Evolutionary conservation across 2,113 vertebrate genomes (phyloP).

Genomic region (Emydura subglobosa): DNA sequence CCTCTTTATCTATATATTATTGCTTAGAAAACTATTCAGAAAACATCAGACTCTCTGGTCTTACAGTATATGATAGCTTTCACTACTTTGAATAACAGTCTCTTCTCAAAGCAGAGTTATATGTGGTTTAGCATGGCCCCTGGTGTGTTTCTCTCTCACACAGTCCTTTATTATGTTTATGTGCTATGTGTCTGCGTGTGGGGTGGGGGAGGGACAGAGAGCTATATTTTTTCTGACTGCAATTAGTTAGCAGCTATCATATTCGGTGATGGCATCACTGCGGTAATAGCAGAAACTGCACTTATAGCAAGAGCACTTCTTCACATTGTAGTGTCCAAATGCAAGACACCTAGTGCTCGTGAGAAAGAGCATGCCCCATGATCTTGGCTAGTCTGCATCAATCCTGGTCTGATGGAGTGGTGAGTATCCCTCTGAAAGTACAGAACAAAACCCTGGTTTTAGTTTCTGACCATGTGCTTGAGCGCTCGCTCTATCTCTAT

Average conservation of each 20-base stretch:
- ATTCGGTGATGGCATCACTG: background rate
- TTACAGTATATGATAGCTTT: conserved; percentile 46
- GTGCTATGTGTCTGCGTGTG: conserved; percentile 6
- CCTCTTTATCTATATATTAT: conserved; percentile 61
- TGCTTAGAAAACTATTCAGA: conserved; percentile 60
- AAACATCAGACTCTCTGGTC: conserved; percentile 24
- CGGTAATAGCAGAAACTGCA: conserved; percentile 13
- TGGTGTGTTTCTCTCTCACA: conserved; percentile 42
- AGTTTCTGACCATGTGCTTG: background rate
- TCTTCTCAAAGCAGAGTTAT: conserved; percentile 19
- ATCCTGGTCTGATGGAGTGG: background rate
- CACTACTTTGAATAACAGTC: conserved; percentile 55
- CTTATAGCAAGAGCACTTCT: background rate
- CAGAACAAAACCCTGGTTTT: background rate
- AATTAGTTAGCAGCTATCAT: conserved; percentile 65
- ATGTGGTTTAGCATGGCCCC: conserved; percentile 39
- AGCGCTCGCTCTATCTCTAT: too few species aligned
- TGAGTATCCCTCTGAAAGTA: background rate
- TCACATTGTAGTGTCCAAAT: background rate
- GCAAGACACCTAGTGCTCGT: background rate
- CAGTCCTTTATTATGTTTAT: conserved; percentile 42
- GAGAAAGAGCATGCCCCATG: background rate
- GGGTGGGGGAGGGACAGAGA: conserved; percentile 7
- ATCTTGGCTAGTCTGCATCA: background rate
- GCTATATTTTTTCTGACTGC: conserved; percentile 14